Base-by-base conservation (phyloP, 2,888 invertebrate genomes). In the Muschampia plurimacula region DNA sequence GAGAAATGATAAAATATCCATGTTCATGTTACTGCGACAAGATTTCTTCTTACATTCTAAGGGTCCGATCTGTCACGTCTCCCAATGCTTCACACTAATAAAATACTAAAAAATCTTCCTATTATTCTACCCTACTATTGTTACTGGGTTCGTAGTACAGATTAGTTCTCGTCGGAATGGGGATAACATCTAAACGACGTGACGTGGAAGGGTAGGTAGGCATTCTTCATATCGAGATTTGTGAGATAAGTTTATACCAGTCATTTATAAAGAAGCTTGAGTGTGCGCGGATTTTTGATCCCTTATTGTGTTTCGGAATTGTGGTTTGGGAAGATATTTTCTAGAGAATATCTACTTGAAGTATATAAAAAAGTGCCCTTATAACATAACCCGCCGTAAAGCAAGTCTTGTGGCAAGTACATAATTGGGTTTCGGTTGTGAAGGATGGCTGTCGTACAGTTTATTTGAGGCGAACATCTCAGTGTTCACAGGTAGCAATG, bases 131-230 rank as follows among this genome's bases (percentile, higher is more conserved):
- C 90, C 90, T 87, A 87, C 87, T 81, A 89, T 91, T 90, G 91
- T 90, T 72, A 67, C 67, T 44, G 81, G 80, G 76, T 77, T 52
- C 83, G 74, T 71, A 69, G 75, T 85, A 88, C 86, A 93, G 93
- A 94, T 93, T 94, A 93, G 89, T 89, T 86, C 88, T 86, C 84
- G 86, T 88, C 82, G 86, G 86, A 83, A 67, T 77, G 77, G 85
- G 93, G 92, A 93, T 93, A 93, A 89, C 89, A 94, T 93, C 93
- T 93, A 90, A 93, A 93, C 89, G 92, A 91, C 85, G 89, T 87
- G 86, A 84, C 87, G 84, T 84, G 83, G 79, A 81, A 85, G 85
- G 82, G 86, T 87, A 85, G 86, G 87, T 84, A 85, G 78, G 78
- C 84, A 89, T 92, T 89, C 90, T 89, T 88, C 88, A 91, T 88